phyloP scores from a whole-genome alignment of 2,888 invertebrate genomes.

The Netelia inedita region DNA sequence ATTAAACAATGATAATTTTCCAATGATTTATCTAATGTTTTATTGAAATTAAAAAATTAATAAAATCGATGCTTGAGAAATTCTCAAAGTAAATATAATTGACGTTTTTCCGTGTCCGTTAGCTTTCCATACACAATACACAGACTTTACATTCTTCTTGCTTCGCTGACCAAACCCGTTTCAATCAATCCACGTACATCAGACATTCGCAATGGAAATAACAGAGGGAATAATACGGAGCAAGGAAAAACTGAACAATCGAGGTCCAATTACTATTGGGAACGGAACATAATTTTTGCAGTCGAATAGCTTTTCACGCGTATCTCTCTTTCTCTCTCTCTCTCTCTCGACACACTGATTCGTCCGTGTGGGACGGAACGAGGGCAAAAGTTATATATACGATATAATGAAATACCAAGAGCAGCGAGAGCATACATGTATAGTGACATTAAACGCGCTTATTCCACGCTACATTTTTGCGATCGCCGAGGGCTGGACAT shows the following conservation, averaged over 20 bases:
- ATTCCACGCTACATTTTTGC: slow-evolving; percentile 46
- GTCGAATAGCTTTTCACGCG: slow-evolving; percentile 47
- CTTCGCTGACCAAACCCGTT: background rate
- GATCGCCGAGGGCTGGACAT: slow-evolving; percentile 59
- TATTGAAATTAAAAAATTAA: background rate
- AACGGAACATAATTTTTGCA: slow-evolving; percentile 14
- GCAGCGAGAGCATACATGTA: background rate
- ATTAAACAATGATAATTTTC: too few species aligned
- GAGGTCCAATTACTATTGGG: slow-evolving; percentile 57
- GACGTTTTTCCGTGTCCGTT: background rate
- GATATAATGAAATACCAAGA: slow-evolving; percentile 37
- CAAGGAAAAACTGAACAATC: slow-evolving; percentile 56
- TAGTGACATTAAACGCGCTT: slow-evolving; percentile 49
- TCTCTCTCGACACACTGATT: slow-evolving; percentile 19
- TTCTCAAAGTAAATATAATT: background rate
- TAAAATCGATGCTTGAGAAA: background rate
- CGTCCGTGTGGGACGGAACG: slow-evolving; percentile 55
- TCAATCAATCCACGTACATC: slow-evolving; percentile 28
- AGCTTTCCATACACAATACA: background rate
- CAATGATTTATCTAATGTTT: too few species aligned
- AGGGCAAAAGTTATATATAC: slow-evolving; percentile 47
- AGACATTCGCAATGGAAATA: slow-evolving; percentile 1
- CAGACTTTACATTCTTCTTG: background rate
- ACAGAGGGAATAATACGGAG: slow-evolving; percentile 8
- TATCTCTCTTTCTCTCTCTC: background rate